Percentiles rank a stretch among this genome's conserved stretches.
phyloP scores from a whole-genome alignment of 2,797 vertebrate species.

The Hybognathus amarus region DNA sequence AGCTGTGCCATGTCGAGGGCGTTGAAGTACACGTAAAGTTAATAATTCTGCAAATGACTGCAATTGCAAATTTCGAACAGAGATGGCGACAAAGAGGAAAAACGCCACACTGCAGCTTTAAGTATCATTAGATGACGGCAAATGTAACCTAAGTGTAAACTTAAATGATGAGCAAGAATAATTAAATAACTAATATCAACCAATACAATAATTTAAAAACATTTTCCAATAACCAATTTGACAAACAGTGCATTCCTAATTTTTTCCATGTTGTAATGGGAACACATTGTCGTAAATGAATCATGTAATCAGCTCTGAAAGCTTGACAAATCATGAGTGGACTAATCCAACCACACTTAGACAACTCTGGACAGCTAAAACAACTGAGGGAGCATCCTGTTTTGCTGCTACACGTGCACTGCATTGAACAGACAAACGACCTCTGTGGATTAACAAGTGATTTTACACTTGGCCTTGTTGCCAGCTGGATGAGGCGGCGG shows the following conservation, averaged over 20 bases:
- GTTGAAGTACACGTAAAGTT: too few relatives aligned
- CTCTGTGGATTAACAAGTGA: slow-evolving; percentile 49
- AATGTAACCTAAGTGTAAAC: background rate
- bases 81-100: too few relatives aligned
- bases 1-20: too few relatives aligned
- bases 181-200: background rate
- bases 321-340: slow-evolving; percentile 11
- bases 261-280: background rate
- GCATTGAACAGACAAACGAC: slow-evolving; percentile 35
- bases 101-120: too few relatives aligned
- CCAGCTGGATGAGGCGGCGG: slow-evolving; percentile 55
- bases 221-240: too few relatives aligned
- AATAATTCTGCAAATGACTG: too few relatives aligned
- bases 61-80: too few relatives aligned
- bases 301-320: slow-evolving; percentile 21
- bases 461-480: slow-evolving; percentile 47
- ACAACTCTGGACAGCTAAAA: slow-evolving; percentile 30
- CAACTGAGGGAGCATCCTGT: slow-evolving; percentile 11
- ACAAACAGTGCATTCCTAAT: background rate
- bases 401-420: slow-evolving; percentile 26
- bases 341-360: background rate
- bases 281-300: background rate
- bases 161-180: background rate
- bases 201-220: background rate
- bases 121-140: background rate